A percentile compares a stretch with the other conserved stretches of the same genome.
Conservation (phyloP, 2,888 invertebrate genomes). For the Athalia rosae region DNA sequence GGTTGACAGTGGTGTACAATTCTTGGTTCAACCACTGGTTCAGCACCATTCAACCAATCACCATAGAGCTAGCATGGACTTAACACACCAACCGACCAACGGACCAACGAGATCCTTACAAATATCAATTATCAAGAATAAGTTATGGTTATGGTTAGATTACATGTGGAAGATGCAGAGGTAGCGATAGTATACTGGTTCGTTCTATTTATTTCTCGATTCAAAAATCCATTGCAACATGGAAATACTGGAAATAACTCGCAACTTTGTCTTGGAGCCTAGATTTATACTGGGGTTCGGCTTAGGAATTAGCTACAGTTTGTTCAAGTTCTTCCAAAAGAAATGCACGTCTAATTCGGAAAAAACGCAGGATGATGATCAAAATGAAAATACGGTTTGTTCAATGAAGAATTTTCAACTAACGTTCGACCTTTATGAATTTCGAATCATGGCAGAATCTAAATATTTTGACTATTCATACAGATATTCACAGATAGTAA, state of each 20-base stretch:
- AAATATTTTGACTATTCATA: background rate
- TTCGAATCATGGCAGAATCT: background rate
- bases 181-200: background rate
- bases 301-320: slow-evolving; percentile 36
- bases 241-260: slow-evolving; percentile 14
- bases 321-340: slow-evolving; percentile 15
- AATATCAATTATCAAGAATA: background rate
- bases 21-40: no score
- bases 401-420: background rate
- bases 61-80: no score
- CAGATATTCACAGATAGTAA: slow-evolving; percentile 63
- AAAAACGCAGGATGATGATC: background rate
- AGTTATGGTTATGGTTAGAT: slow-evolving; percentile 19
- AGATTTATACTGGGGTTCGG: slow-evolving; percentile 33
- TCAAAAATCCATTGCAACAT: background rate
- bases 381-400: background rate
- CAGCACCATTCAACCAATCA: no score
- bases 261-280: slow-evolving; percentile 22
- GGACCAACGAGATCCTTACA: background rate
- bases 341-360: background rate
- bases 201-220: background rate
- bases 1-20: no score
- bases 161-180: background rate
- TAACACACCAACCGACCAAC: background rate
- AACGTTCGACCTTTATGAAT: background rate